phyloP scores from a whole-genome alignment of 2,797 vertebrate genomes.

The Poecilia gillii region DNA sequence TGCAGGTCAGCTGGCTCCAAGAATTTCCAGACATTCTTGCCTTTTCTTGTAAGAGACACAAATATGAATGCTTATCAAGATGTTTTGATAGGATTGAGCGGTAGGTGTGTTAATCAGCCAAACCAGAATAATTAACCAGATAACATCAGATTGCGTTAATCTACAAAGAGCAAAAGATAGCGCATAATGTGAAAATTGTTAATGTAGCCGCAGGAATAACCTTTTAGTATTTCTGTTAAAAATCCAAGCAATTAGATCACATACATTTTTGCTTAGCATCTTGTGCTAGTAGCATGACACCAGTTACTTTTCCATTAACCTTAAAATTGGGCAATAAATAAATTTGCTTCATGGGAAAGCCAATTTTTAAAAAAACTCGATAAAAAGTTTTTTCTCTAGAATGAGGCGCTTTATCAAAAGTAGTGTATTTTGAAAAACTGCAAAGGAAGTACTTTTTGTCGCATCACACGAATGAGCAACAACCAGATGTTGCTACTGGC shows the following conservation, averaged over 20 bases:
- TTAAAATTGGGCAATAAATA: no score
- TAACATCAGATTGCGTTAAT: neutral
- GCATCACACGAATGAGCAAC: no score
- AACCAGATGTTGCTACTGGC: no score
- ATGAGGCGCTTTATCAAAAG: no score
- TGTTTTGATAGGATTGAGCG: neutral
- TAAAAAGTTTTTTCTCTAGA: no score
- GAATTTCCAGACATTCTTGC: neutral
- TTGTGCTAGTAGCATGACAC: neutral
- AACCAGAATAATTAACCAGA: neutral
- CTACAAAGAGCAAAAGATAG: neutral
- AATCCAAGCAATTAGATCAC: neutral
- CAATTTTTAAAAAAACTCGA: no score
- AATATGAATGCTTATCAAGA: neutral
- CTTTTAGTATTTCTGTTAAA: neutral
- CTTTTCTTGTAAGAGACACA: neutral
- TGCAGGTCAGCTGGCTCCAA: neutral
- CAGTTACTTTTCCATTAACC: no score
- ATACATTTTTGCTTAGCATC: neutral
- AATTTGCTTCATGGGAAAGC: no score
- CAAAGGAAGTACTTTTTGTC: no score
- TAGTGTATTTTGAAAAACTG: no score
- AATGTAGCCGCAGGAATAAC: neutral
- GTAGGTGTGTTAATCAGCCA: neutral
- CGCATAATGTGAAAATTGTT: neutral